A percentile compares a stretch with the other conserved stretches of the same genome.
Conservation (phyloP, 2,888 invertebrate species). For the Archips crataeganus region DNA sequence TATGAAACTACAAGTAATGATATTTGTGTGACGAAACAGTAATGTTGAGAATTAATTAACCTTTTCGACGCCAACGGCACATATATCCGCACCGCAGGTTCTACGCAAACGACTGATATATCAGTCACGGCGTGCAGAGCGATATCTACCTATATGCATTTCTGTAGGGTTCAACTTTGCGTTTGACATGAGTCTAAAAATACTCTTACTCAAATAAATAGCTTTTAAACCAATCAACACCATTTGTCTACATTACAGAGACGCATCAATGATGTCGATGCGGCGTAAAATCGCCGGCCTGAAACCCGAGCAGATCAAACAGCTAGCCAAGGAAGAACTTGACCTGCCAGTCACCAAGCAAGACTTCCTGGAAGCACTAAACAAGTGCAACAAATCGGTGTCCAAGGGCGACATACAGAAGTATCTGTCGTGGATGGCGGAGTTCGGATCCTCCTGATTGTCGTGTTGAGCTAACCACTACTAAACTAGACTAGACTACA, state of each 20-base stretch:
- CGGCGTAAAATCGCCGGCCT: conserved; percentile 96
- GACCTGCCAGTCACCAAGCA: conserved; percentile 96
- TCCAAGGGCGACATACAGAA: conserved; percentile 97
- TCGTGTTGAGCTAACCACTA: conserved; percentile 42
- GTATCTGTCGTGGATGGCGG: conserved; percentile 98
- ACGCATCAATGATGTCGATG: conserved; percentile 99
- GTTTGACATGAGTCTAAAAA: too few species aligned
- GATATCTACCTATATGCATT: too few species aligned
- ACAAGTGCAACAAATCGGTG: conserved; percentile 98
- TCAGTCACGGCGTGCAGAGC: too few species aligned
- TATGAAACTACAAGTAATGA: too few species aligned
- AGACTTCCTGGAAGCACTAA: conserved; percentile 97
- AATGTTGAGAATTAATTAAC: too few species aligned
- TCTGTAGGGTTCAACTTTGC: too few species aligned
- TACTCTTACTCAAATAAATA: too few species aligned
- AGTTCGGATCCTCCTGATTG: conserved; percentile 96
- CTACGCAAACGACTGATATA: too few species aligned
- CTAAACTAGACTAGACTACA: conserved; percentile 25
- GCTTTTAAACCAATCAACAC: not conserved
- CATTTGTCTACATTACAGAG: conserved; percentile 83
- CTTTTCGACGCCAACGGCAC: too few species aligned
- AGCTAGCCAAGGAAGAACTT: conserved; percentile 97
- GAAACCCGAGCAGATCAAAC: conserved; percentile 96
- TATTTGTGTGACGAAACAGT: too few species aligned
- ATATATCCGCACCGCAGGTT: too few species aligned